Evolutionary conservation across 2,113 vertebrate species (phyloP).

Genomic region (Syngnathus floridae): DNA sequence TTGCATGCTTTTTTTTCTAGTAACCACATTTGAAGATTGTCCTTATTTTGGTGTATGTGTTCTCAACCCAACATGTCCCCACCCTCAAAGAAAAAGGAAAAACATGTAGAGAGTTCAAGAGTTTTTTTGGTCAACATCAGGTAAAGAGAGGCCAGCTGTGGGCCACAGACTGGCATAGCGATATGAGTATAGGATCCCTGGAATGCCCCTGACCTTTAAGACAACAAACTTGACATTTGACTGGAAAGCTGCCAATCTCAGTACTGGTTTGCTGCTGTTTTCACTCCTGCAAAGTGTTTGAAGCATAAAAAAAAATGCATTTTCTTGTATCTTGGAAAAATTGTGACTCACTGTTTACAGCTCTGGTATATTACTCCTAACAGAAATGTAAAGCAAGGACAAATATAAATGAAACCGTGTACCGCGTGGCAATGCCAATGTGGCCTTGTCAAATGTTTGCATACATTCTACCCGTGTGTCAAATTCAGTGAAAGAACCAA

Average conservation of each 20-base stretch:
- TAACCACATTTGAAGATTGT: too few species aligned
- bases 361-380: not conserved
- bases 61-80: too few species aligned
- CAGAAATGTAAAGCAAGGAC: not conserved
- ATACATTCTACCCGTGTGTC: not conserved
- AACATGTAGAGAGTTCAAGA: too few species aligned
- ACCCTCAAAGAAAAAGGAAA: too few species aligned
- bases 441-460: not conserved
- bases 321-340: not conserved
- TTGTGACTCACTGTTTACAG: not conserved
- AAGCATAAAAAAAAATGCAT: not conserved
- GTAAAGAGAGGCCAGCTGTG: too few species aligned
- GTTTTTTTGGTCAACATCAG: too few species aligned
- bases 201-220: not conserved
- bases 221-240: not conserved
- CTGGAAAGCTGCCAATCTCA: not conserved
- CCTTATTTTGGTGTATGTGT: too few species aligned
- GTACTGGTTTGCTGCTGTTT: not conserved
- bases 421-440: not conserved
- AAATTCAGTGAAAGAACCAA: not conserved
- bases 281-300: not conserved
- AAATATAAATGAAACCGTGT: not conserved
- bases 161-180: too few species aligned
- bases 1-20: too few species aligned
- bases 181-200: too few species aligned